Base-by-base conservation (phyloP, 2,888 invertebrate genomes). In the Hyposoter dolosus region DNA sequence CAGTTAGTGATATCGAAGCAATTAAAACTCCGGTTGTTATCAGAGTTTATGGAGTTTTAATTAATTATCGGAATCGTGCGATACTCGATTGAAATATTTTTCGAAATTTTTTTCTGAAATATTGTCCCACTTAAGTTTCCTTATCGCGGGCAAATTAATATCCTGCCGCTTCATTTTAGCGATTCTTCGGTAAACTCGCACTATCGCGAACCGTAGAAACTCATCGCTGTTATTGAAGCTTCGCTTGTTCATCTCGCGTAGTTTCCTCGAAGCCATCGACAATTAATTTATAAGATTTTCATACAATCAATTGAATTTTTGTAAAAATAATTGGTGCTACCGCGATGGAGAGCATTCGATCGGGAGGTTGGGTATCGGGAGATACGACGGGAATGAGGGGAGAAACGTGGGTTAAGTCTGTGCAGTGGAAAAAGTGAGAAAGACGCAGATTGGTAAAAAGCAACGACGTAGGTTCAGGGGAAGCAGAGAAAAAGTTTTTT, bases 361-460 rank as follows among this genome's bases (percentile, higher is more conserved):
- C 32, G 23, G 40, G 40, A 40, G 15, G 60, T 47, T 35, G 32
- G 71, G 23, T 53, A 32, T 32, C 47, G 5, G 28, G 12, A 23
- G n/a, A 47, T 65, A n/a, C 19, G 40, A 28, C 17, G 65, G n/a
- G 60, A 35, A 47, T 47, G 63, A 56, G 19, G 6, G 23, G 40
- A 17, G 50, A 40, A 28, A 53, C 19, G 19, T 17, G 12, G n/a
- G 23, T 63, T 15, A 32, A 82, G 63, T 47, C 45, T 35, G 35
- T 65, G 19, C 69, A 2, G 68, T 32, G 75, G 43, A 60, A 32
- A 71, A 65, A 71, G 75, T 45, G 75, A 50, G 40, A 68, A 47
- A 75, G 63, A 63, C 35, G 47, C 68, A 83, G 72, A 68, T 79
- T 80, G 83, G 35, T 3, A 72, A 72, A 76, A 66, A 77, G 68